phyloP scores from a whole-genome alignment of 1,140 invertebrate genomes.

The Vollenhovia emeryi region DNA sequence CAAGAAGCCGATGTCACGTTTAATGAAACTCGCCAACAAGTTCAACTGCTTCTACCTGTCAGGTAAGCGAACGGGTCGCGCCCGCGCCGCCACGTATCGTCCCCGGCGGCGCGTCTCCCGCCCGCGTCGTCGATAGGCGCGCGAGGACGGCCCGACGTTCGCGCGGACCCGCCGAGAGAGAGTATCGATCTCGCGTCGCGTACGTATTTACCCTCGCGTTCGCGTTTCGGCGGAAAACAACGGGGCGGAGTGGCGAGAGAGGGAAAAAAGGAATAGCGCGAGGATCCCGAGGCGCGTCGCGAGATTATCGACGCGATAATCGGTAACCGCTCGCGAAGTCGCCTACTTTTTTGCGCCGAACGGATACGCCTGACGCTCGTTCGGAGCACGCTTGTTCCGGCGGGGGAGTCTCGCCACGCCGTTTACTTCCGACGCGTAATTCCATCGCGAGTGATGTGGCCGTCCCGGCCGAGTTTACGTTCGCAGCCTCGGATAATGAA shows the following conservation, averaged over 20 bases:
- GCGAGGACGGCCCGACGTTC: slow-evolving; percentile 57
- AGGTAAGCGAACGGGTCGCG: slow-evolving; percentile 86
- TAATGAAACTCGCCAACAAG: slow-evolving; percentile 92
- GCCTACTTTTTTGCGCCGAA: background rate
- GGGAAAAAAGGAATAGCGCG: background rate
- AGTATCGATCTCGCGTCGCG: slow-evolving; percentile 79
- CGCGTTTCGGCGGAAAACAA: slow-evolving; percentile 46
- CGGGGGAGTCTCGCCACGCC: background rate
- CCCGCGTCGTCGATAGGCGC: background rate
- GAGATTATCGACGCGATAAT: background rate
- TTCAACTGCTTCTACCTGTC: slow-evolving; percentile 95
- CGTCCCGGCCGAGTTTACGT: background rate
- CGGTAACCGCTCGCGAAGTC: background rate
- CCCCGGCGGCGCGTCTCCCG: background rate
- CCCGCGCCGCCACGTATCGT: background rate
- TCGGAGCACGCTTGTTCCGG: background rate
- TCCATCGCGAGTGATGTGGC: background rate
- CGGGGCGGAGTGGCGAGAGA: background rate
- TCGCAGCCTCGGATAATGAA: background rate
- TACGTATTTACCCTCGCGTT: slow-evolving; percentile 71
- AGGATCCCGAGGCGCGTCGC: background rate
- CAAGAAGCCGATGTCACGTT: slow-evolving; percentile 87
- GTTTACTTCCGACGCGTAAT: background rate
- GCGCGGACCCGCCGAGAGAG: slow-evolving; percentile 67
- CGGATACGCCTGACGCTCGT: background rate